Percentiles rank a stretch among this genome's conserved stretches.
Evolutionary conservation across 2,797 vertebrate genomes (phyloP).

Genomic region (Hylomyscus alleni): DNA sequence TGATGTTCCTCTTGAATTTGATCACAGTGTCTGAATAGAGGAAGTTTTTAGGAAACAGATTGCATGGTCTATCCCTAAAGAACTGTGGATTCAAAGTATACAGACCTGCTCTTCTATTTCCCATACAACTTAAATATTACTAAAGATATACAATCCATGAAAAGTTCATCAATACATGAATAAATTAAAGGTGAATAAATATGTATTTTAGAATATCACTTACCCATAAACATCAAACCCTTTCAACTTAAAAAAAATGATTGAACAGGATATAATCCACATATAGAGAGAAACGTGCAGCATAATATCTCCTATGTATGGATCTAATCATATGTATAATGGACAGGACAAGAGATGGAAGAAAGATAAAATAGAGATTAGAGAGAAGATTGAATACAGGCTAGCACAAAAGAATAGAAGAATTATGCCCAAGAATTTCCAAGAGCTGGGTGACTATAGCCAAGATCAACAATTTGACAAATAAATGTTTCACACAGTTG

Average conservation of each 20-base stretch:
- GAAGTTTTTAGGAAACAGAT: background rate
- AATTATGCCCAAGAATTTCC: too few species aligned
- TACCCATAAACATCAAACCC: background rate
- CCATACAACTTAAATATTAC: too few species aligned
- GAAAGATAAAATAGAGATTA: rapidly evolving
- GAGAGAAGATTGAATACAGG: background rate
- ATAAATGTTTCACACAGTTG: background rate
- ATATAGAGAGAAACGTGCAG: background rate
- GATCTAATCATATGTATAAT: background rate
- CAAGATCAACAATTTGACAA: background rate
- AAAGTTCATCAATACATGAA: background rate
- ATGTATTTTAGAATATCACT: background rate
- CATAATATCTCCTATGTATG: background rate
- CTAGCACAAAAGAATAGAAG: too few species aligned
- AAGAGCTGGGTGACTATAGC: too few species aligned
- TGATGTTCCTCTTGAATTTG: background rate
- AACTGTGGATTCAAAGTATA: background rate
- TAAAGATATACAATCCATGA: background rate
- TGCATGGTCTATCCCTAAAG: background rate
- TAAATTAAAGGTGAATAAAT: background rate
- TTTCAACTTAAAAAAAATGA: background rate
- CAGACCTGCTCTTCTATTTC: background rate
- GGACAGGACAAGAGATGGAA: background rate
- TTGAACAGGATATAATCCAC: background rate
- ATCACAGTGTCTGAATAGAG: rapidly evolving